Base-by-base conservation (phyloP, 2,888 invertebrate genomes). In the Eupithecia inturbata region DNA sequence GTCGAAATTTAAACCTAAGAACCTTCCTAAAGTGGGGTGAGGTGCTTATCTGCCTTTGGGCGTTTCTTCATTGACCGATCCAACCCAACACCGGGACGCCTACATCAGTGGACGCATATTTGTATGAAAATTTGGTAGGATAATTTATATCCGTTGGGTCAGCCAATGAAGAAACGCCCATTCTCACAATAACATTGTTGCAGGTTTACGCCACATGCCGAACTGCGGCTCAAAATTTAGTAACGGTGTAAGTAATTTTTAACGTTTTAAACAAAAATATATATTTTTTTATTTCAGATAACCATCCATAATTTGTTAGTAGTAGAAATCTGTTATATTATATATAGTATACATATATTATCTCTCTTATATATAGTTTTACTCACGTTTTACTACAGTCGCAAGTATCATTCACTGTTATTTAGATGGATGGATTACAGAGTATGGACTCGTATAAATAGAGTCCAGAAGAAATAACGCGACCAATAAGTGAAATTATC, bases 191-290 rank as follows among this genome's bases (percentile, higher is more conserved):
- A 49, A 28, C 12, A 60, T 33, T 68, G 39, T 45, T 86, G 71
- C 82, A 92, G 92, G 92, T 19, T 79, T 92, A 68, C 87, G 91
- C 10, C 89, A 92, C 66, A 77, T 91, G 19, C 83, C 91, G 9
- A 77, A 80, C 1, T 81, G 79, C 57, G 84, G 85, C 5, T 72
- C 83, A 6, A 87, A 87, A 72, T 88, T 81, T 75, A 57, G 79
- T 79, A 41, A 80, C 79, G 3, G 76, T 77, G 91, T 91, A 78
- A 85, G 85, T 82, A 62, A 16, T 63, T 16, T 19, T 10, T 66
- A n/a, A n/a, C n/a, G n/a, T n/a, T n/a, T n/a, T n/a, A n/a, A n/a
- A n/a, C n/a, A n/a, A n/a, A n/a, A n/a, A n/a, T n/a, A n/a, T n/a
- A n/a, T n/a, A n/a, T n/a, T n/a, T n/a, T n/a, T n/a, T n/a, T n/a